Evolutionary conservation across 2,888 invertebrate genomes (phyloP).

Genomic region (Platycheirus albimanus): DNA sequence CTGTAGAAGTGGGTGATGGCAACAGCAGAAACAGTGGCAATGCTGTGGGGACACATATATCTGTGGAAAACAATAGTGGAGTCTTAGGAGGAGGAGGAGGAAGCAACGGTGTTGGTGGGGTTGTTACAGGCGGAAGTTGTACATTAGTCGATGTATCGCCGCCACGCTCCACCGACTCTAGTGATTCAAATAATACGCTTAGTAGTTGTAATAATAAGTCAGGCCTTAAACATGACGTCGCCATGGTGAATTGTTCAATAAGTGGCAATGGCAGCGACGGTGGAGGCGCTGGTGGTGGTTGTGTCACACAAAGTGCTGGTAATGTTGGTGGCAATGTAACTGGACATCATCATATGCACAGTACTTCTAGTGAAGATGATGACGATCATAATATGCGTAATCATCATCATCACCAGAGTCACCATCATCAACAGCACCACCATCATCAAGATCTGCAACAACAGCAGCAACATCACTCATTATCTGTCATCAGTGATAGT

Average conservation of each 20-base stretch:
- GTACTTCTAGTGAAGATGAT: slow-evolving; percentile 59
- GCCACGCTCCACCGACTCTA: slow-evolving; percentile 76
- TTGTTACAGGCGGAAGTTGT: slow-evolving; percentile 65
- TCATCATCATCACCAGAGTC: slow-evolving; percentile 47
- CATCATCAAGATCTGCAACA: slow-evolving; percentile 52
- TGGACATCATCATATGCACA: slow-evolving; percentile 55
- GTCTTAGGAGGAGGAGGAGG: slow-evolving; percentile 24
- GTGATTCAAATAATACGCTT: slow-evolving; percentile 79
- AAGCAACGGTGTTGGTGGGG: slow-evolving; percentile 63
- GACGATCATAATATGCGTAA: slow-evolving; percentile 56
- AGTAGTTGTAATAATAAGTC: slow-evolving; percentile 77
- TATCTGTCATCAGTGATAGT: slow-evolving; percentile 62
- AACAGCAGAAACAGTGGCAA: slow-evolving; percentile 24
- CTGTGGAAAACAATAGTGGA: slow-evolving; percentile 38
- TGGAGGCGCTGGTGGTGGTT: slow-evolving; percentile 27
- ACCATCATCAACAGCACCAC: slow-evolving; percentile 53
- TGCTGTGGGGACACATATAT: slow-evolving; percentile 62
- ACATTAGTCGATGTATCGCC: slow-evolving; percentile 72
- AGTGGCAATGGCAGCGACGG: slow-evolving; percentile 75
- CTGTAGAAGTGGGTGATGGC: slow-evolving; percentile 18
- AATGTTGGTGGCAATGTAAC: slow-evolving; percentile 40
- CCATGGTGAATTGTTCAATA: slow-evolving; percentile 82
- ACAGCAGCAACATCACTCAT: slow-evolving; percentile 54
- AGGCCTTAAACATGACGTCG: slow-evolving; percentile 81
- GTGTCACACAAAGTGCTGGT: slow-evolving; percentile 36